Evolutionary conservation across 2,113 vertebrate genomes (phyloP).

Genomic region (Lasiurus cinereus): DNA sequence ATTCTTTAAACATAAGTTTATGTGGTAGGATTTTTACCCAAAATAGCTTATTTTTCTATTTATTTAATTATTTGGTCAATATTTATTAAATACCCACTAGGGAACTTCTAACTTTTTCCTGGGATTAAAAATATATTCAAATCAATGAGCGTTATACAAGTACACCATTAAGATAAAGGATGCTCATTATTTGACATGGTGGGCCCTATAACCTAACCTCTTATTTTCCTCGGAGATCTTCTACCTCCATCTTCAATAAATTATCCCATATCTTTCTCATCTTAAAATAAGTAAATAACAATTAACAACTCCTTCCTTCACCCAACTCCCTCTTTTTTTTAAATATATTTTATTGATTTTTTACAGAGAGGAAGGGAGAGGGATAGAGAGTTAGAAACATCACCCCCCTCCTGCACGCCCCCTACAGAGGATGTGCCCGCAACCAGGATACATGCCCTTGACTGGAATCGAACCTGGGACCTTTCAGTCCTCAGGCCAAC

Average conservation of each 20-base stretch:
- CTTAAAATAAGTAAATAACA: background rate
- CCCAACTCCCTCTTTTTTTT: accelerated
- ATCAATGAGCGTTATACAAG: background rate
- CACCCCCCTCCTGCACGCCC: no score
- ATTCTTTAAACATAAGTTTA: background rate
- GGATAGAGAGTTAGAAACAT: no score
- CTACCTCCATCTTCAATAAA: background rate
- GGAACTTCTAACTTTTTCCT: background rate
- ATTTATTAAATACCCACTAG: background rate
- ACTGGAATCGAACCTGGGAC: no score
- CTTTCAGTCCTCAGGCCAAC: no score
- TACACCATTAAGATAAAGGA: background rate
- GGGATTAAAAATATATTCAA: background rate
- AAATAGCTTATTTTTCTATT: background rate
- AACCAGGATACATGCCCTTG: no score
- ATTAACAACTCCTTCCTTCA: background rate
- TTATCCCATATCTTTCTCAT: background rate
- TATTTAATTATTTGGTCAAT: background rate
- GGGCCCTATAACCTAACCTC: accelerated
- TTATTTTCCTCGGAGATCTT: background rate
- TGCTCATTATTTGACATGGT: background rate
- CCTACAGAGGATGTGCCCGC: no score
- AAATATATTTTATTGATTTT: no score
- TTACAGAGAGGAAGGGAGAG: no score
- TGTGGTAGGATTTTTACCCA: background rate